Evolutionary conservation across 2,797 vertebrate genomes (phyloP), one percentile per base, ranked within the genome.

Genomic region (Xiphophorus birchmanni): DNA sequence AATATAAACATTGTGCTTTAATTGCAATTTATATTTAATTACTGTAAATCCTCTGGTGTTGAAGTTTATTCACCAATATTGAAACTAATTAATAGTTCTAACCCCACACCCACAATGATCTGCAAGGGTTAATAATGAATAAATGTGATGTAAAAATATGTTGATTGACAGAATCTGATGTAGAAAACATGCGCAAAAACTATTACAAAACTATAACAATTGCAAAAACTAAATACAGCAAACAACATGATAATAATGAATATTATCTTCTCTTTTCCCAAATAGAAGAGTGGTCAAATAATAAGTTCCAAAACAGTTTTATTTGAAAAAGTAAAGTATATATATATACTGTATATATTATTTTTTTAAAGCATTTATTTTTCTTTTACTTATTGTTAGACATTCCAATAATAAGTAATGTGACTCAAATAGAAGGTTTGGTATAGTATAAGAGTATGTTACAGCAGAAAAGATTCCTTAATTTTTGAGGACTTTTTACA

Each of bases 1-100:
- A 65, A 17, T 18, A 65, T 21, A 65, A 37, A 63, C 83, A 73
- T 71, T 83, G 87, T 44, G 52, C 72, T 81, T 90, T 78, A 13
- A 60, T 15, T 58, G 3, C 5, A 58, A 29, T n/a, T 13, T 58
- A 77, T 78, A 82, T 73, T 69, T 83, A 86, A 82, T 82, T 71
- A 78, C 74, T 40, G 26, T 32, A 56, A 52, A 29, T 56, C 83
- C 21, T 84, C 71, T 69, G 44, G 56, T 69, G 74, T 65, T 65
- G 17, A 37, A 40, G 63, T 65, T 18, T 37, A 18, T 69, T 21
- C 10, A 42, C 65, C 21, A 23, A 69, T 69, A 40, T 40, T 10
- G 21, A 2, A 35, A 26, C 40, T 12, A 26, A 82, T 47, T 44
- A n/a, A 26, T 52, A 71, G 32, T 21, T 37, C 9, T 69, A 71